Conservation (phyloP, 2,113 vertebrate species). For the Corydoras maculifer region DNA sequence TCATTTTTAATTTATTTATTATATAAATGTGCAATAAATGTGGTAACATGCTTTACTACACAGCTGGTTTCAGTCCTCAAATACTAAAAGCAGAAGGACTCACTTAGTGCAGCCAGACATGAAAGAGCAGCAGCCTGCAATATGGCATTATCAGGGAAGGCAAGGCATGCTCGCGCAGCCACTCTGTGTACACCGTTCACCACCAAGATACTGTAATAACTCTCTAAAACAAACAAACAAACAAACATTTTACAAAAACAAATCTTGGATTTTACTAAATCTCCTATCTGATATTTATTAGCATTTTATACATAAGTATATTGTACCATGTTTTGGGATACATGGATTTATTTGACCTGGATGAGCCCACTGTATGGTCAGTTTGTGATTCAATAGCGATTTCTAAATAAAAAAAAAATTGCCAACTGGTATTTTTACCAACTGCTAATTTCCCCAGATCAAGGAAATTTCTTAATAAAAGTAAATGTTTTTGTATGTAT, state of each 20-base stretch:
- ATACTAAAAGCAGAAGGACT: slow-evolving; percentile 51
- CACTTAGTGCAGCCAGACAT: slow-evolving; percentile 86
- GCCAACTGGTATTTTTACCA: too few relatives aligned
- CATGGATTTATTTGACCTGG: too few relatives aligned
- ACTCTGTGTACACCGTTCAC: slow-evolving; percentile 79
- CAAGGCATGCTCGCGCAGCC: slow-evolving; percentile 70
- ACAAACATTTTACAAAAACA: neutral
- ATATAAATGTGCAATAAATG: neutral
- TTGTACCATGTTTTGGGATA: too few relatives aligned
- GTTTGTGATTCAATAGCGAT: too few relatives aligned
- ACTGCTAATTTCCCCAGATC: too few relatives aligned
- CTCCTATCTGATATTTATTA: too few relatives aligned
- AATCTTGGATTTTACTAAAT: too few relatives aligned
- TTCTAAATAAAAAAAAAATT: too few relatives aligned
- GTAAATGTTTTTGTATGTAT: too few relatives aligned
- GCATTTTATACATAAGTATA: too few relatives aligned
- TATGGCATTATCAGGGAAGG: slow-evolving; percentile 67
- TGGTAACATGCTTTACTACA: neutral
- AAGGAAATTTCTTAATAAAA: too few relatives aligned
- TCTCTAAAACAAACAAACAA: slow-evolving; percentile 62
- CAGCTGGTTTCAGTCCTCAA: neutral
- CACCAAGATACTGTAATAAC: slow-evolving; percentile 89
- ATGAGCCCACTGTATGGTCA: too few relatives aligned
- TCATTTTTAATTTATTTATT: neutral
- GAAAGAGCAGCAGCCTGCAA: slow-evolving; percentile 78